phyloP scores from a whole-genome alignment of 2,888 invertebrate species.

The Pocota personata region DNA sequence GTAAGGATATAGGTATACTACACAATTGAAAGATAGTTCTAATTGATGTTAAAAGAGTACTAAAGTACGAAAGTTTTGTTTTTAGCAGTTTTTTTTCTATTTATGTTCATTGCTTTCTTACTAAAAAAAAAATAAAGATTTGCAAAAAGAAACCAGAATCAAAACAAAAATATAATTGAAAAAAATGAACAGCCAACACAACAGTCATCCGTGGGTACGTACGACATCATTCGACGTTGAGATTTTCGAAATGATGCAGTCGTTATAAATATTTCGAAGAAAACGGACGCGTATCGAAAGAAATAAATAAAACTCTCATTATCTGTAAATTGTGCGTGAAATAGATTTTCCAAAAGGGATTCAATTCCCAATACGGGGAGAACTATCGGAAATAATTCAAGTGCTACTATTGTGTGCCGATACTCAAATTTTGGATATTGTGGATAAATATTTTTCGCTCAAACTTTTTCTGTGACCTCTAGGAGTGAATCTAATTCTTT shows the following conservation, averaged over 20 bases:
- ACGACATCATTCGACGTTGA: conserved; percentile 43
- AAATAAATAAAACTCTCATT: neutral
- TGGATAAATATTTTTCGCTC: neutral
- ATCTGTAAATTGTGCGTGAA: neutral
- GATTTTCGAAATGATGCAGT: conserved; percentile 70
- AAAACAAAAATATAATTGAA: conserved; percentile 66
- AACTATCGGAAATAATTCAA: neutral
- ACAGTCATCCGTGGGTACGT: conserved; percentile 15
- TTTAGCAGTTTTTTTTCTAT: too few relatives aligned
- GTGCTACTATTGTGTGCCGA: neutral
- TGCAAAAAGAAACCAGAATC: conserved; percentile 28
- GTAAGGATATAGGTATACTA: neutral
- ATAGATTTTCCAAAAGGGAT: conserved; percentile 20
- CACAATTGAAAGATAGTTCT: conserved; percentile 8
- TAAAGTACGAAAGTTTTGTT: conserved; percentile 18
- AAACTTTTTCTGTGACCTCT: conserved; percentile 45
- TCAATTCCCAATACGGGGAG: conserved; percentile 17
- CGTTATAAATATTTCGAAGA: conserved; percentile 63
- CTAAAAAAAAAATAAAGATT: neutral
- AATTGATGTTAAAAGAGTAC: conserved; percentile 60
- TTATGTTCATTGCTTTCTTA: conserved; percentile 12
- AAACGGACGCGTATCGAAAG: conserved; percentile 47
- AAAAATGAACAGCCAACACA: conserved; percentile 36
- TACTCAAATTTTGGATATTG: neutral
- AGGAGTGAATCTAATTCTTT: neutral